Base-by-base conservation (phyloP, 2,888 invertebrate genomes). In the Cistogaster globosa region DNA sequence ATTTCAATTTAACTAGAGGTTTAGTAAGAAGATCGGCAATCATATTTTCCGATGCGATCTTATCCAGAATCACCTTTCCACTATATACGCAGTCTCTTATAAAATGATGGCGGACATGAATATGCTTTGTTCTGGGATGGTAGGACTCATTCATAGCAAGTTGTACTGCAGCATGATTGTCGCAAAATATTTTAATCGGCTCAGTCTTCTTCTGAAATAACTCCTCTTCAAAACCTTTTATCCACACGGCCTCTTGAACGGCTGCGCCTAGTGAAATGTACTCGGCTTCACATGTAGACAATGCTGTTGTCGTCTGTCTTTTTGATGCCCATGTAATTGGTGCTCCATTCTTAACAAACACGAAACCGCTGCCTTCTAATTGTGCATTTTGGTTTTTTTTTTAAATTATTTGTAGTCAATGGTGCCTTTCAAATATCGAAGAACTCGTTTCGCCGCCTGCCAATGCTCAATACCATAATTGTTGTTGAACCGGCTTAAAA, bases 381-480 rank as follows among this genome's bases (percentile, higher is more conserved):
- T 94, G 0, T 94, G 94, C 0, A 88, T 90, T 1, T 93, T 93
- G 38, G 3, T 58, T 14, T 4, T 74, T 20, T 20, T n/a, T 53
- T 22, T 55, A 74, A 2, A 14, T 36, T n/a, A 74, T 18, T 53
- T 62, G 18, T 63, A 53, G 11, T 74, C 18, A 2, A 74, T 74
- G 9, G 62, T 72, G 14, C 72, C 72, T 36, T 72, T 72, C 14
- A 51, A 36, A 60, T 62, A 60, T 14, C 51, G 18, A 0, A 72
- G 48, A 36, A 51, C 14, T 18, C 72, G 11, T 9, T 72, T 72
- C 11, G 72, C 72, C 1, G 60, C 48, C 16, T 8, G 8, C 76
- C 58, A 76, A 45, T 76, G 76, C 57, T 76, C 18, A 14, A 14
- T 42, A 45, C 58, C 65, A 45, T 16, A 76, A 6, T 67, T 36